Percentiles rank a stretch among this genome's conserved stretches.
Conservation (phyloP, 2,797 vertebrate species). For the Pipistrellus pipistrellus region DNA sequence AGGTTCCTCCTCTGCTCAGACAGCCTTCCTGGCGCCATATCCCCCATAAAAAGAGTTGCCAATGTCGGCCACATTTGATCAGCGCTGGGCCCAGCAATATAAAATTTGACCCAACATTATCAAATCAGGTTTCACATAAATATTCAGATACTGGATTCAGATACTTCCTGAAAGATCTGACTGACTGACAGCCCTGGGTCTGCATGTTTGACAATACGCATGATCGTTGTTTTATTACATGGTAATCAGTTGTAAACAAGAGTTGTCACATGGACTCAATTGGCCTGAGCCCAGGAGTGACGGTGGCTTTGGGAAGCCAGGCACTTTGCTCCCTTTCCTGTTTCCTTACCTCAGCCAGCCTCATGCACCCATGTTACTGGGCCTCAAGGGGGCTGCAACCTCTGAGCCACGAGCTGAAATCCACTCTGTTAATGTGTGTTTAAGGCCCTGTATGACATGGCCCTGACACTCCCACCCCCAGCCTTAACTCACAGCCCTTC, state of each 20-base stretch:
- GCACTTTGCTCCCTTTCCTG: fast-evolving
- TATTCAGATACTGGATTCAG: neutral
- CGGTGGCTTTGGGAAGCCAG: fast-evolving
- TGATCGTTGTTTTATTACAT: neutral
- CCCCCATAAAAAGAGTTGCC: neutral
- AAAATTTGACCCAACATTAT: neutral
- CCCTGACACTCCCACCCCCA: fast-evolving
- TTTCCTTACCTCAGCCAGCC: neutral
- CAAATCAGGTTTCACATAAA: neutral
- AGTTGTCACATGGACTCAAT: neutral
- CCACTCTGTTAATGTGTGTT: neutral
- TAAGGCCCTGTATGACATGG: fast-evolving
- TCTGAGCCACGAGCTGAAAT: neutral
- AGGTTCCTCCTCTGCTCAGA: neutral
- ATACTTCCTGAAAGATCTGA: neutral
- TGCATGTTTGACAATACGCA: neutral
- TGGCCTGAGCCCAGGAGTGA: neutral
- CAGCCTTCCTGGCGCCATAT: fast-evolving
- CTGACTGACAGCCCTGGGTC: neutral
- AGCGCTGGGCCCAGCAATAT: neutral
- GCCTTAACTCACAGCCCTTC: neutral
- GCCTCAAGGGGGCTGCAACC: neutral
- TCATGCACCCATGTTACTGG: fast-evolving
- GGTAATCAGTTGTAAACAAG: neutral
- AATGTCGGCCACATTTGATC: neutral